Evolutionary conservation across 2,797 vertebrate species (phyloP).

Genomic region (Dallia pectoralis): DNA sequence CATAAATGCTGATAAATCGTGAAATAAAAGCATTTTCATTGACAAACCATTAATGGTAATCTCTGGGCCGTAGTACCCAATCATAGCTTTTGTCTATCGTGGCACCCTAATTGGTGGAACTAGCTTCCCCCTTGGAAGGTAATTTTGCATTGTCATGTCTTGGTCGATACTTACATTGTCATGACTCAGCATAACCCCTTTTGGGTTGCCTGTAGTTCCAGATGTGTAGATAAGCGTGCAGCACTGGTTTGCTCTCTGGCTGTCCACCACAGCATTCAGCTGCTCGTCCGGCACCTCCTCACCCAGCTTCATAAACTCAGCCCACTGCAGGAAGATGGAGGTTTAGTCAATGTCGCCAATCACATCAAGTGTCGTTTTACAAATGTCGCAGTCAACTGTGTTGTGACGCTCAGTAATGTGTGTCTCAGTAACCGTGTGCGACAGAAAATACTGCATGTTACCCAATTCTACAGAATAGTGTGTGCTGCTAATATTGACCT

Average conservation of each 20-base stretch:
- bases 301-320: slow-evolving; percentile 76
- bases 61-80: too few species aligned
- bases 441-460: neutral
- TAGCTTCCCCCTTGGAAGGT: too few species aligned
- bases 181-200: slow-evolving; percentile 83
- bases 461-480: neutral
- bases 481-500: neutral
- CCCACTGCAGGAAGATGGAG: slow-evolving; percentile 65
- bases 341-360: neutral
- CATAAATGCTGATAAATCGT: too few species aligned
- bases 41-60: too few species aligned
- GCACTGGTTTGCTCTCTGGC: slow-evolving; percentile 77
- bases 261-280: slow-evolving; percentile 65
- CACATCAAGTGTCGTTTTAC: neutral
- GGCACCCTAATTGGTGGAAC: too few species aligned
- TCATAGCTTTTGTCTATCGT: too few species aligned
- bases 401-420: neutral
- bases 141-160: neutral
- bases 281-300: slow-evolving; percentile 60
- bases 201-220: slow-evolving; percentile 78
- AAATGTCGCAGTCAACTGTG: neutral
- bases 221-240: slow-evolving; percentile 81
- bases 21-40: too few species aligned
- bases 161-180: slow-evolving; percentile 73
- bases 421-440: neutral